A percentile compares a stretch with the other conserved stretches of the same genome.
Conservation (phyloP, 2,888 invertebrate species). For the Suillia variegata region DNA sequence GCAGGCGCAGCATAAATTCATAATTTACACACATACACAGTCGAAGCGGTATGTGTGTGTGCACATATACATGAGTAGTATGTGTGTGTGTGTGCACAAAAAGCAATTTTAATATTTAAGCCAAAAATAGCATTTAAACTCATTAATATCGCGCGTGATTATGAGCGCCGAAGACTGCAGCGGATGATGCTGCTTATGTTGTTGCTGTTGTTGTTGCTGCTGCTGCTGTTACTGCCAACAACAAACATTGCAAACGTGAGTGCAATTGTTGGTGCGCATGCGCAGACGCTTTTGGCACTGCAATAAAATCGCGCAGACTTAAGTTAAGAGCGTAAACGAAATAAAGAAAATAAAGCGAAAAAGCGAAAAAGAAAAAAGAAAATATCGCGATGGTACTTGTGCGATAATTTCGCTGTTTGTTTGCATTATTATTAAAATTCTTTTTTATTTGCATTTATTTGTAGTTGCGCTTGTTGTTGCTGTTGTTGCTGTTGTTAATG, state of each 20-base stretch:
- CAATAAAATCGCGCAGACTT: not conserved
- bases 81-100: constrained; percentile 31
- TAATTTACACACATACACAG: not conserved
- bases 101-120: constrained; percentile 43
- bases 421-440: constrained; percentile 23
- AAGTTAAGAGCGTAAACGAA: no score
- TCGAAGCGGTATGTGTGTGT: constrained; percentile 6
- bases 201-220: constrained; percentile 7
- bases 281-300: not conserved
- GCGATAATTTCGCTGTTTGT: constrained; percentile 53
- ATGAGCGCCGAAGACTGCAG: no score
- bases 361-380: no score
- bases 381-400: constrained; percentile 53
- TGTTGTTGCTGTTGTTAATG: constrained; percentile 9
- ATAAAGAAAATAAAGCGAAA: not conserved
- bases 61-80: no score
- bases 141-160: constrained; percentile 58
- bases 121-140: constrained; percentile 57
- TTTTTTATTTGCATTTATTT: not conserved
- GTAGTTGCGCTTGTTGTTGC: constrained; percentile 8
- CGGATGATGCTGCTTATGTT: no score
- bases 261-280: not conserved
- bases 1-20: constrained; percentile 1
- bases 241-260: no score
- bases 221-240: no score